Percentiles rank a stretch among this genome's conserved stretches.
Evolutionary conservation across 1,140 invertebrate species (phyloP).

Genomic region (Riptortus pedestris): DNA sequence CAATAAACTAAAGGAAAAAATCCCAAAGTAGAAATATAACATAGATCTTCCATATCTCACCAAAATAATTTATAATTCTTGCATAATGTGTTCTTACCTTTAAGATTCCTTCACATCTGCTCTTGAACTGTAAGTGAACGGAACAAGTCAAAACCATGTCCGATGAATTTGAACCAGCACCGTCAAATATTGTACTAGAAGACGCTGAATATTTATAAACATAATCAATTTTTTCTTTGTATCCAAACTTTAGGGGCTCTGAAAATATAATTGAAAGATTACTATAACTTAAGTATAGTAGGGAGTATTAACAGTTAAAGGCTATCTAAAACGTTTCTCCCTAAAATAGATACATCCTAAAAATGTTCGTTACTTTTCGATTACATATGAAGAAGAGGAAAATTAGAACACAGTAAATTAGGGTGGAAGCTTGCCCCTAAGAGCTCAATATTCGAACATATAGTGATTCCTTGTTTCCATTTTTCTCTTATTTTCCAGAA

Average conservation of each 20-base stretch:
- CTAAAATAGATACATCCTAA: background rate
- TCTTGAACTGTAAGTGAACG: constrained; percentile 45
- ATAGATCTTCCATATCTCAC: no score
- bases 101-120: constrained; percentile 48
- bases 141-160: constrained; percentile 47
- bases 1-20: no score
- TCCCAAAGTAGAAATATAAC: no score
- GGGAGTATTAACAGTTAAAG: background rate
- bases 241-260: constrained; percentile 51
- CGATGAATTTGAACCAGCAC: constrained; percentile 54
- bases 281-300: background rate
- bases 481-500: background rate
- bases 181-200: constrained; percentile 51
- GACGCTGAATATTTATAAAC: constrained; percentile 53
- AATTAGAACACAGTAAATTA: no score
- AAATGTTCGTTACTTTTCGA: background rate
- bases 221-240: constrained; percentile 44
- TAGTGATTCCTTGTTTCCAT: background rate
- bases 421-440: background rate
- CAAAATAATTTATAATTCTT: no score
- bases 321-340: background rate
- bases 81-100: constrained; percentile 37
- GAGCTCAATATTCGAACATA: background rate
- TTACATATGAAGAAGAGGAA: background rate
- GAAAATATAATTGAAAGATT: constrained; percentile 33